Evolutionary conservation across 2,888 invertebrate species (phyloP).

Genomic region (Campaea margaritaria): DNA sequence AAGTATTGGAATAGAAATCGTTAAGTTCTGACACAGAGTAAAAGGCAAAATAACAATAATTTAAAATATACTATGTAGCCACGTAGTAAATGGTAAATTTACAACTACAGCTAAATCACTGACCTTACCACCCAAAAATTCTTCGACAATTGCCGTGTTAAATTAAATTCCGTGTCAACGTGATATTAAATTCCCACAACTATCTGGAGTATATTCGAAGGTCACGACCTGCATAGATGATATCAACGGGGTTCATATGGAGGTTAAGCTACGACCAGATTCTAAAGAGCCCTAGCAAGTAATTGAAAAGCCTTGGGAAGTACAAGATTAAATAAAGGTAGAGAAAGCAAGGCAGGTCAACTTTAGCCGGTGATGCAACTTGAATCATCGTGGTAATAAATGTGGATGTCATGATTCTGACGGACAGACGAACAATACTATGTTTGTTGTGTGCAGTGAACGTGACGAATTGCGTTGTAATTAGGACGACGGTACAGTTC

Average conservation of each 20-base stretch:
- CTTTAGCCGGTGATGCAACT: conserved; percentile 51
- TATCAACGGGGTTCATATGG: conserved; percentile 61
- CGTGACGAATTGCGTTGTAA: conserved; percentile 56
- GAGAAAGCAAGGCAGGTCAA: conserved; percentile 50
- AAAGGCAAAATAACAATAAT: too few species aligned
- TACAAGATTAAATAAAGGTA: conserved; percentile 26
- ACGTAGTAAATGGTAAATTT: not conserved
- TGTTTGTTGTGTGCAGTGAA: conserved; percentile 53
- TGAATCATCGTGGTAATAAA: conserved; percentile 59
- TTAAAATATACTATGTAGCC: too few species aligned
- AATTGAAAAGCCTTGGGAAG: conserved; percentile 26
- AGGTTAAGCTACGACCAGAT: conserved; percentile 55
- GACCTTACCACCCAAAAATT: conserved; percentile 33
- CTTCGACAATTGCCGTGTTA: conserved; percentile 53
- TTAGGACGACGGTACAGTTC: conserved; percentile 47
- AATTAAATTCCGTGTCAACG: conserved; percentile 57
- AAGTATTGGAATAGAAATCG: too few species aligned
- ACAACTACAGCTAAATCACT: conserved; percentile 8
- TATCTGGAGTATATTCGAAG: conserved; percentile 67
- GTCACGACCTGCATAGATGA: conserved; percentile 69
- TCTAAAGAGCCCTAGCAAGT: conserved; percentile 43
- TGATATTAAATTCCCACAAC: conserved; percentile 55
- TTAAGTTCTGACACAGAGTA: too few species aligned
- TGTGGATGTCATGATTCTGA: conserved; percentile 35
- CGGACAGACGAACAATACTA: conserved; percentile 37